These are phyloP conservation scores for Palaemon carinicauda DNA, from an alignment of 1,140 invertebrate genomes.

Conservation along the genomic window DNA sequence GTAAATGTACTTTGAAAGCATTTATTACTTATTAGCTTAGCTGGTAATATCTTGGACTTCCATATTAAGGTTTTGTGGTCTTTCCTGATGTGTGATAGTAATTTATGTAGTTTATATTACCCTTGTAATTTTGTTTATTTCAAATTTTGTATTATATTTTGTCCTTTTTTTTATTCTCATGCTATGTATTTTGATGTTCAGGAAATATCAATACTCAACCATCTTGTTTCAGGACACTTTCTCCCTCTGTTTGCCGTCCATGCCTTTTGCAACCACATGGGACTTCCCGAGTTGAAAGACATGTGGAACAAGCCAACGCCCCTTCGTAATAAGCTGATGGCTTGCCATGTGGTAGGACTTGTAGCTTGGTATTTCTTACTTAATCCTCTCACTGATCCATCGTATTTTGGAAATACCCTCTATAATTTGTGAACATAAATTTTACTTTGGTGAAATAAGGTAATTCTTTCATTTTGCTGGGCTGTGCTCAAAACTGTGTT, in stretches of 20 bases:
- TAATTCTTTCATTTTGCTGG: too few species aligned
- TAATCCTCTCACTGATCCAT: constrained; percentile 80
- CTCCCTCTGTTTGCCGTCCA: constrained; percentile 87
- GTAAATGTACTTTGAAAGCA: too few species aligned
- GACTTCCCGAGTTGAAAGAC: constrained; percentile 87
- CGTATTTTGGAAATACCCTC: constrained; percentile 74
- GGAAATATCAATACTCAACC: background rate
- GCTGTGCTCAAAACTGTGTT: too few species aligned
- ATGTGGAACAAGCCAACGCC: constrained; percentile 74
- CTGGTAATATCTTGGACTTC: too few species aligned
- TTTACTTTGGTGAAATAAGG: background rate
- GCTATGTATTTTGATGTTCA: background rate
- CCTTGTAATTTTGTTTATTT: too few species aligned
- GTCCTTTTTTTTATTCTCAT: background rate
- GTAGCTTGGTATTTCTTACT: constrained; percentile 80
- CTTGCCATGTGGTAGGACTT: constrained; percentile 80
- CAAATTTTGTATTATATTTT: too few species aligned
- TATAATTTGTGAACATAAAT: constrained; percentile 19
- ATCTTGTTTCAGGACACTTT: constrained; percentile 76
- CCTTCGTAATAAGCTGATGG: constrained; percentile 71
- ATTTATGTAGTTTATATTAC: too few species aligned
- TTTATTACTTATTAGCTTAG: too few species aligned
- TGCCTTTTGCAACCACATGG: constrained; percentile 96
- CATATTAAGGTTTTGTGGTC: too few species aligned
- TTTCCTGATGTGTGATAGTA: too few species aligned